These are phyloP conservation scores for Drosophila multiciliata DNA, from an alignment of 2,888 invertebrate species.

Conservation along the genomic window DNA sequence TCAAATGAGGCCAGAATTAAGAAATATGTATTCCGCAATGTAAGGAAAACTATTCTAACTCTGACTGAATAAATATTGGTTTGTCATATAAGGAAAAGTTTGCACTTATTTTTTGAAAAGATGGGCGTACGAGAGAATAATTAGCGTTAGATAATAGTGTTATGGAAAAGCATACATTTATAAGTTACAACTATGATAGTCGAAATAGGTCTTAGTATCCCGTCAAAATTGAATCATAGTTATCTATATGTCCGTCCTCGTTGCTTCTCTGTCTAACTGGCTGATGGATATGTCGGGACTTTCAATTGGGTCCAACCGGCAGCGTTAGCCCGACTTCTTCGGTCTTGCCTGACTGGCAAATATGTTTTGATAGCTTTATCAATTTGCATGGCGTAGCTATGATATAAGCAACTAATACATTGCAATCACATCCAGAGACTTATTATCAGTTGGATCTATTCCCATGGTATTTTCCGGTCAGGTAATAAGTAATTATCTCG, in stretches of 20 bases:
- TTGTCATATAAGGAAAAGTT: slow-evolving; percentile 24
- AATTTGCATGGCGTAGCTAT: slow-evolving; percentile 30
- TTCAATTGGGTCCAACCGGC: slow-evolving; percentile 67
- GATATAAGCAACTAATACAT: slow-evolving; percentile 37
- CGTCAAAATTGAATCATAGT: slow-evolving; percentile 1
- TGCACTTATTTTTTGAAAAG: slow-evolving; percentile 5
- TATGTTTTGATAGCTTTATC: slow-evolving; percentile 35
- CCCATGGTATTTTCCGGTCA: background rate
- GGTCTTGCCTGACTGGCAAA: slow-evolving; percentile 37
- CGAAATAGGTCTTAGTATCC: background rate
- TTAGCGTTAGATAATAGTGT: slow-evolving; percentile 6
- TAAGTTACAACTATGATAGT: background rate
- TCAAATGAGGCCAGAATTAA: too few relatives aligned
- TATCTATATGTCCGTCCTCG: background rate
- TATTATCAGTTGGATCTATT: slow-evolving; percentile 48
- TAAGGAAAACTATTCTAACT: background rate
- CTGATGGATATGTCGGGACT: slow-evolving; percentile 22
- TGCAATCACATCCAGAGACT: slow-evolving; percentile 25
- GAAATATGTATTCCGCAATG: too few relatives aligned
- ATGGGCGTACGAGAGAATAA: slow-evolving; percentile 10
- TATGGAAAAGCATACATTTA: background rate
- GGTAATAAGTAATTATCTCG: slow-evolving; percentile 9
- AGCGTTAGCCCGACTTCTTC: slow-evolving; percentile 66
- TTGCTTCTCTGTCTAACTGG: background rate
- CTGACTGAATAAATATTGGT: background rate